phyloP scores from a whole-genome alignment of 2,888 invertebrate species.

The Eupelmus urozonus region DNA sequence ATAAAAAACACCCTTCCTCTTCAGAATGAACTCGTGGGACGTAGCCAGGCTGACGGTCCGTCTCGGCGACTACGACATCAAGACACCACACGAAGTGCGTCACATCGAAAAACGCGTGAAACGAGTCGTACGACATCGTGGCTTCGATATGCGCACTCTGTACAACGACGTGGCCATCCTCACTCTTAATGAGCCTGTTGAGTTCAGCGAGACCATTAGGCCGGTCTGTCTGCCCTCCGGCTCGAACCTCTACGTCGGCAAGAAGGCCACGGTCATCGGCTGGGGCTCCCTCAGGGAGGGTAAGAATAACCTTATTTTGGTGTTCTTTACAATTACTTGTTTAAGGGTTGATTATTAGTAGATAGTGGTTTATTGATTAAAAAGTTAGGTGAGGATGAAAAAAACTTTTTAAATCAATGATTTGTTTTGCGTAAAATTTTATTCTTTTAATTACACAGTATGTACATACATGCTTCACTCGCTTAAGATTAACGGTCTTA shows the following conservation, averaged over 20 bases:
- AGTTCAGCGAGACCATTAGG: constrained; percentile 84
- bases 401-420: constrained; percentile 41
- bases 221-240: constrained; percentile 88
- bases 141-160: constrained; percentile 90
- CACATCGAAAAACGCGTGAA: constrained; percentile 89
- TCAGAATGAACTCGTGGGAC: constrained; percentile 93
- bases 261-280: constrained; percentile 89
- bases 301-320: constrained; percentile 73
- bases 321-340: constrained; percentile 61
- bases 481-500: constrained; percentile 3
- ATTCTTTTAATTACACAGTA: constrained; percentile 8
- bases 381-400: neutral
- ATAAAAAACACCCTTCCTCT: too few species aligned
- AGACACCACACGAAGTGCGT: constrained; percentile 84
- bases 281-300: constrained; percentile 92
- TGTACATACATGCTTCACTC: constrained; percentile 8
- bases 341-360: too few species aligned
- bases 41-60: constrained; percentile 89
- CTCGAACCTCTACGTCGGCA: constrained; percentile 82
- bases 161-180: constrained; percentile 91
- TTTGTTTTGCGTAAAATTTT: constrained; percentile 28
- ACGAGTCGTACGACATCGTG: constrained; percentile 90
- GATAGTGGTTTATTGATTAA: neutral
- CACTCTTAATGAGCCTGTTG: constrained; percentile 87
- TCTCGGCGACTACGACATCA: constrained; percentile 91